A percentile compares a stretch with the other conserved stretches of the same genome.
Conservation (phyloP, 1,140 invertebrate species). For the Ooceraea biroi region DNA sequence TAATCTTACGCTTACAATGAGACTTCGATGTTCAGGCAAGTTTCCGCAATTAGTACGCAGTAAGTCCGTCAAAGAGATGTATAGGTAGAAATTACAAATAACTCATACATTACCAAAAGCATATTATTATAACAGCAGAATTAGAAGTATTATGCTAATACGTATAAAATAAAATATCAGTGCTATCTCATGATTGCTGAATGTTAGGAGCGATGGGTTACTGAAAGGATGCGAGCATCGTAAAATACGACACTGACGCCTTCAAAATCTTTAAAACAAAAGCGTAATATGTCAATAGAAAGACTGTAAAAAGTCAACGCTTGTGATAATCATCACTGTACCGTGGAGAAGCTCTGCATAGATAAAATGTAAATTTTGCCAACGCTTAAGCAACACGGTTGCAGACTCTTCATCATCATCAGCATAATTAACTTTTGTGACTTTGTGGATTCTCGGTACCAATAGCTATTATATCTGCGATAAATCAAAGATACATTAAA, state of each 20-base stretch:
- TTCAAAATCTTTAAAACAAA: conserved; percentile 25
- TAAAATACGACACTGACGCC: conserved; percentile 40
- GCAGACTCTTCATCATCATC: background rate
- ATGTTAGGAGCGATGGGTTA: no score
- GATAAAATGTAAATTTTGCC: background rate
- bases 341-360: background rate
- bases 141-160: no score
- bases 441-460: background rate
- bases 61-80: no score
- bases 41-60: no score
- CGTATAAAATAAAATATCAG: no score
- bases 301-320: background rate
- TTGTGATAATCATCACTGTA: background rate
- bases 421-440: background rate
- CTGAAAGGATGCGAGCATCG: conserved; percentile 30
- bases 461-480: background rate
- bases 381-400: background rate
- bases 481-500: no score
- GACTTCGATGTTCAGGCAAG: no score
- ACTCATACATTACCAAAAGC: no score
- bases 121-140: no score
- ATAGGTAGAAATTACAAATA: no score
- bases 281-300: background rate
- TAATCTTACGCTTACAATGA: no score
- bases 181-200: no score